Percentiles rank a stretch among this genome's conserved stretches.
Conservation (phyloP, 2,113 vertebrate genomes). For the Ammodytes marinus region DNA sequence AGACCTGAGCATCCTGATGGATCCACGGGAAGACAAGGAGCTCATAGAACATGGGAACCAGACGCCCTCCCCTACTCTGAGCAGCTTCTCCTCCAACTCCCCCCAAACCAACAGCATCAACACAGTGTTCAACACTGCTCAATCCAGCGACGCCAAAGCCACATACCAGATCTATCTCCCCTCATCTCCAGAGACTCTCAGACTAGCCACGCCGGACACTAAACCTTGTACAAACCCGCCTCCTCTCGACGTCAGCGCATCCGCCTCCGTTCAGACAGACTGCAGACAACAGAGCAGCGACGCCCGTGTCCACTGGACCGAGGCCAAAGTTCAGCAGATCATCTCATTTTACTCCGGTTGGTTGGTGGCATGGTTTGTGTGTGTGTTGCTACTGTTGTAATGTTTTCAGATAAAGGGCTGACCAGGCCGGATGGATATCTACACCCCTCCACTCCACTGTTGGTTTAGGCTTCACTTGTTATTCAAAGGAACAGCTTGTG, state of each 20-base stretch:
- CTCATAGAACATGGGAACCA: conserved; percentile 22
- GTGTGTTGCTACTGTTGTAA: not conserved
- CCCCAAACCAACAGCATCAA: conserved; percentile 7
- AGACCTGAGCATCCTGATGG: conserved; percentile 2
- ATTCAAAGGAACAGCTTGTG: not conserved
- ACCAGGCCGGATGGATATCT: not conserved
- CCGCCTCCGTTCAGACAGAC: not conserved
- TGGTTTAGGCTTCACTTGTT: not conserved
- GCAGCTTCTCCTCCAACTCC: conserved; percentile 46
- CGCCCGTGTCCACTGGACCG: conserved; percentile 70
- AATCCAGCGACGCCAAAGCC: not conserved
- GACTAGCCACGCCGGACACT: not conserved
- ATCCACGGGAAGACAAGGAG: conserved; percentile 26
- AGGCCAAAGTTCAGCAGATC: conserved; percentile 72
- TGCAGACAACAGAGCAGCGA: conserved; percentile 1
- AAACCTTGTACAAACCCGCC: conserved; percentile 1
- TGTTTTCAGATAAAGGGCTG: not conserved
- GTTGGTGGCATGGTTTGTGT: conserved; percentile 34
- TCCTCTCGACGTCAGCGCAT: not conserved
- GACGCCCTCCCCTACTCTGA: conserved; percentile 15
- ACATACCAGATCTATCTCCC: conserved; percentile 34
- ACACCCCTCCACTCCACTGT: not conserved
- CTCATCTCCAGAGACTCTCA: conserved; percentile 8
- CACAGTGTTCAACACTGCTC: no score
- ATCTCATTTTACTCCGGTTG: conserved; percentile 70